These are phyloP conservation scores for Andrena fulva DNA, from an alignment of 2,888 invertebrate species.

Conservation along the genomic window DNA sequence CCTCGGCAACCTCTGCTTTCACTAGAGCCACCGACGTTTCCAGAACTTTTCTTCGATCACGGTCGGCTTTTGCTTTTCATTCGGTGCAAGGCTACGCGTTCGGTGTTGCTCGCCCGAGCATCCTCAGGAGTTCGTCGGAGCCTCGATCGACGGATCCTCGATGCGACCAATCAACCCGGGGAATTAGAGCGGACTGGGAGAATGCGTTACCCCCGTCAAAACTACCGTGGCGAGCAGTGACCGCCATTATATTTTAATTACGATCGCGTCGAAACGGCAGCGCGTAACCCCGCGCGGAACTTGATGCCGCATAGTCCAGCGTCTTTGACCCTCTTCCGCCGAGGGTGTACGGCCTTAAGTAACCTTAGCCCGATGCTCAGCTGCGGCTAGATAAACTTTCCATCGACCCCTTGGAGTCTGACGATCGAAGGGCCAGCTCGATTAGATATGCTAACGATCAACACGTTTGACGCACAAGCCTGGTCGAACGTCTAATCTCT, in stretches of 20 bases:
- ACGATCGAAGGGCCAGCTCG: background rate
- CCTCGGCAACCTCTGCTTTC: no score
- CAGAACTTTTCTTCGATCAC: background rate
- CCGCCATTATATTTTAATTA: conserved; percentile 72
- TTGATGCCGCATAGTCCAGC: background rate
- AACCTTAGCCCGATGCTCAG: conserved; percentile 11
- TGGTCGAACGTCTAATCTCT: no score
- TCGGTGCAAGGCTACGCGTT: background rate
- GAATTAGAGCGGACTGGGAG: conserved; percentile 74
- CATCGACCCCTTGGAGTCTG: background rate
- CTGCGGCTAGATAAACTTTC: no score
- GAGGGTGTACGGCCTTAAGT: conserved; percentile 26
- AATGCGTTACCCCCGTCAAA: conserved; percentile 53
- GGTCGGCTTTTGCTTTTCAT: background rate
- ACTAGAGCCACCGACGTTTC: no score
- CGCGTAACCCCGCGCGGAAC: background rate
- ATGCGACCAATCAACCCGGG: conserved; percentile 76
- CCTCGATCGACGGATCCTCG: conserved; percentile 34
- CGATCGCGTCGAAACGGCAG: background rate
- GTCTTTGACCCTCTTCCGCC: conserved; percentile 16
- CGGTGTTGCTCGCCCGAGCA: background rate
- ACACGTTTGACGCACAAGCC: no score
- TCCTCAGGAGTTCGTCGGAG: background rate
- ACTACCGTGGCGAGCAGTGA: conserved; percentile 1
- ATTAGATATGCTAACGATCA: background rate